Evolutionary conservation across 2,797 vertebrate species (phyloP), one percentile per base, ranked within the genome.

Genomic region (Xiphophorus birchmanni): DNA sequence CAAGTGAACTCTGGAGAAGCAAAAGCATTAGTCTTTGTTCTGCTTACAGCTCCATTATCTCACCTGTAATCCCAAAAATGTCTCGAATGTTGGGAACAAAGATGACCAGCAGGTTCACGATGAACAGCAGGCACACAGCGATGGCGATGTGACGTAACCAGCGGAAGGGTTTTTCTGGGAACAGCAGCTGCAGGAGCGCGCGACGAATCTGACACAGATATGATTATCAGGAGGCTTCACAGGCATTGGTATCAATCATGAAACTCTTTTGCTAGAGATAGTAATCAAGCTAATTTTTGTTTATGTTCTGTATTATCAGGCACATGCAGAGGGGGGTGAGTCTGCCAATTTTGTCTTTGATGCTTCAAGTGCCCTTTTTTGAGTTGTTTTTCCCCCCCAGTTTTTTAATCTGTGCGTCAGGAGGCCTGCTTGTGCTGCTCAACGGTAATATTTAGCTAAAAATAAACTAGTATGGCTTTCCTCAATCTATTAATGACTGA

Each of bases 11-110:
- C 23, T 35, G 29, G 32, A 21, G 5, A 32, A 60, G n/a, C 29
- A 32, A 60, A 32, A 32, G n/a, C 12, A 17, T 32, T 32, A 18
- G 3, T 37, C 32, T 65, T 65, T 35, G 5, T 37, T 2, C 11
- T 37, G 2, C 63, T 40, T 23, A 17, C 58, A 18, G 29, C 18
- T 77, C 3, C 76, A 26, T 77, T 15, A 26, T 77, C 92, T 88
- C 81, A 97, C 97, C 96, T 0, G 96, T 97, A 35, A 97, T 94
- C 11, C 96, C 97, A 78, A 97, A 97, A 87, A 97, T 97, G 89
- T 97, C 96, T 80, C 94, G 89, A 77, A 97, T 97, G 90, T 96
- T 97, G 10, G 96, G 96, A 40, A 97, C 96, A 17, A 95, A 95
- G 88, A 97, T 97, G 89, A 97, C 97, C 11, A 97, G 93, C 56